Conservation (phyloP, 1,140 invertebrate species). For the Macrotrachela quadricornifera region DNA sequence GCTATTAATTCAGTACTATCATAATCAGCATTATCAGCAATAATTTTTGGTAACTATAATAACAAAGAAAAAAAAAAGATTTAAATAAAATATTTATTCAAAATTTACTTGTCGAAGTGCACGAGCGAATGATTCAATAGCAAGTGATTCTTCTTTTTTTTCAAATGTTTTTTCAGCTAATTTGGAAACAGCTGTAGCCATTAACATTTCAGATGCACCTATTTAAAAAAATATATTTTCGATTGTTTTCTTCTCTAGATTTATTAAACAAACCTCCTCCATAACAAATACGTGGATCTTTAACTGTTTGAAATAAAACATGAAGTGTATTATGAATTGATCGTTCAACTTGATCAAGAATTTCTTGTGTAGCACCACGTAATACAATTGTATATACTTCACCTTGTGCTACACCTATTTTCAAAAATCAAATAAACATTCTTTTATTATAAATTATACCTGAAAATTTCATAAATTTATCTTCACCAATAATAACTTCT, state of each 20-base stretch:
- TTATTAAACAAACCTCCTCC: conserved; percentile 49
- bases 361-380: conserved; percentile 94
- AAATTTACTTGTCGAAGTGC: conserved; percentile 38
- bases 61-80: too few species aligned
- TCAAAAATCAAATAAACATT: too few species aligned
- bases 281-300: conserved; percentile 67
- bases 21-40: conserved; percentile 94
- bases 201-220: conserved; percentile 57
- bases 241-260: too few species aligned
- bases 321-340: conserved; percentile 94
- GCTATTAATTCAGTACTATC: conserved; percentile 83
- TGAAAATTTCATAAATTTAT: conserved; percentile 76
- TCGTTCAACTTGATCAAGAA: conserved; percentile 90
- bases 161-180: conserved; percentile 70
- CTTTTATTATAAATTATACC: conserved; percentile 19
- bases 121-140: conserved; percentile 81
- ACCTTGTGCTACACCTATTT: conserved; percentile 52
- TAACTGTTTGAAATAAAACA: conserved; percentile 79
- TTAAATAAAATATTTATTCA: neutral
- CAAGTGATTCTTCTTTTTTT: conserved; percentile 86
- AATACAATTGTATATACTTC: conserved; percentile 92
- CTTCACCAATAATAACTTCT: conserved; percentile 94
- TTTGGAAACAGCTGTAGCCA: conserved; percentile 68
- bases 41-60: conserved; percentile 60
- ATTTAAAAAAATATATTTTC: too few species aligned